Evolutionary conservation across 2,888 invertebrate genomes (phyloP), one percentile per base, ranked within the genome.

Genomic region (Agrenia bidenticulata): DNA sequence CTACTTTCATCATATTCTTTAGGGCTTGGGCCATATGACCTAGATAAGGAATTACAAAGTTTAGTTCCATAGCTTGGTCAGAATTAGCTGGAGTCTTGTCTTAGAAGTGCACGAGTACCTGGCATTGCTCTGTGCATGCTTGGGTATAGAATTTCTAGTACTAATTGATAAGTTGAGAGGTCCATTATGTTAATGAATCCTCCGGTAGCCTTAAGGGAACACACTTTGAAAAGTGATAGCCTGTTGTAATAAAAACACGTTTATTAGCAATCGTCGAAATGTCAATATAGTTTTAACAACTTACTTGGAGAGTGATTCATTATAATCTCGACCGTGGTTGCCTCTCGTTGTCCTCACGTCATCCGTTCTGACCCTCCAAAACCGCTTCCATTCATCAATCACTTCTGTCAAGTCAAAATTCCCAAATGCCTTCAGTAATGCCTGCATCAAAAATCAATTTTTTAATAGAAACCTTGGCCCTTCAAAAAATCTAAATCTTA

Each of bases 171-270:
- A 39, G 54, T 59, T 11, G 53, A 54, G 41, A 68, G 21, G 41
- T 68, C 68, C 61, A 68, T 64, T 24, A 45, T 32, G 15, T 51
- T 37, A 15, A 64, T 11, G 37, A 64, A 68, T 17, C 23, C 41
- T 26, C 59, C 61, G n/a, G 57, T 59, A 21, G 32, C 21, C 54
- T 61, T 59, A 13, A 68, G 24, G n/a, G 62, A 58, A 23, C 59
- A 55, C n/a, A 68, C n/a, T 39, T 68, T 61, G n/a, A 68, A 68
- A 58, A 0, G 55, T n/a, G n/a, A n/a, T n/a, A n/a, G n/a, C n/a
- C n/a, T n/a, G n/a, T n/a, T n/a, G n/a, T n/a, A n/a, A n/a, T n/a
- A n/a, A n/a, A n/a, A n/a, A n/a, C n/a, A n/a, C n/a, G n/a, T n/a
- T n/a, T n/a, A n/a, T n/a, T n/a, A n/a, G n/a, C n/a, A n/a, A n/a